Percentiles rank a stretch among this genome's conserved stretches.
Evolutionary conservation across 2,888 invertebrate genomes (phyloP).

Genomic region (Cheilosia vernalis): DNA sequence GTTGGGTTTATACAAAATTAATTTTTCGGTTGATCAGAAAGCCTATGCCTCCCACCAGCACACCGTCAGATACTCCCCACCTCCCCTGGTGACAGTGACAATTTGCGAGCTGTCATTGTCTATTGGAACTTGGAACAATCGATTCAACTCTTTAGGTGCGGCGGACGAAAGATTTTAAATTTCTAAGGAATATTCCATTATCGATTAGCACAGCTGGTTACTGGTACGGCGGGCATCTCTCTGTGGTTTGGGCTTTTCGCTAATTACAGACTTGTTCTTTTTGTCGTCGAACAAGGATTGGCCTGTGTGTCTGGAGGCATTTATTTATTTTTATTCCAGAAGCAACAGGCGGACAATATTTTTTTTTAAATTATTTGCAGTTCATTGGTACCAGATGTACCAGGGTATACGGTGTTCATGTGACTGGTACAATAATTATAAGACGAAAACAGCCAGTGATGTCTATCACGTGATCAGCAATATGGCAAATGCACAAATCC

Average conservation of each 20-base stretch:
- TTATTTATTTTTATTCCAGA: too few relatives aligned
- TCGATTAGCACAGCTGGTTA: constrained; percentile 34
- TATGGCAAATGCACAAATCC: constrained; percentile 44
- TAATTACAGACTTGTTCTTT: constrained; percentile 56
- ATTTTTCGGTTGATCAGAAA: too few relatives aligned
- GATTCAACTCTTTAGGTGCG: not conserved
- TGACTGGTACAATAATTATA: constrained; percentile 37
- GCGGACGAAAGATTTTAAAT: not conserved
- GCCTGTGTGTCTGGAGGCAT: too few relatives aligned
- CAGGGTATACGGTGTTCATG: not conserved
- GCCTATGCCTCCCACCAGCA: too few relatives aligned
- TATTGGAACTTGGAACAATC: not conserved
- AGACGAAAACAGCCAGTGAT: constrained; percentile 12
- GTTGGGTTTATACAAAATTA: too few relatives aligned
- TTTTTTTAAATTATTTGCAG: too few relatives aligned
- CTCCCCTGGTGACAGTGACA: too few relatives aligned
- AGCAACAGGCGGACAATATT: too few relatives aligned
- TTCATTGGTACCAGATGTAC: too few relatives aligned
- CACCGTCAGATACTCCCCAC: not conserved
- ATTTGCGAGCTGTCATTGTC: not conserved
- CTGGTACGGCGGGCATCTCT: not conserved
- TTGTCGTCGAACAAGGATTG: not conserved
- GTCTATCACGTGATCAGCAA: constrained; percentile 7
- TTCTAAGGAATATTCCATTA: constrained; percentile 7
- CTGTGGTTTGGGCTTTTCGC: constrained; percentile 24